Evolutionary conservation across 1,140 invertebrate genomes (phyloP).

Genomic region (Ylistrum balloti): DNA sequence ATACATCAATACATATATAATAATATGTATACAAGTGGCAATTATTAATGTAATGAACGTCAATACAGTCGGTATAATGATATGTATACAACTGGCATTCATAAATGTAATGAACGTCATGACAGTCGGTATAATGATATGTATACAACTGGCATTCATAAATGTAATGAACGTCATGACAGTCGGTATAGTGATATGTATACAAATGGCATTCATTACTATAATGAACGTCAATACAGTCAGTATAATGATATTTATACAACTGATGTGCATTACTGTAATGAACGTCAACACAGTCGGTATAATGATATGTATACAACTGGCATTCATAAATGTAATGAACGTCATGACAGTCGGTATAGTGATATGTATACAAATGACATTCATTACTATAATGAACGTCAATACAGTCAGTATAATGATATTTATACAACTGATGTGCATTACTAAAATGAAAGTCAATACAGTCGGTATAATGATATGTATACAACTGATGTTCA

Average conservation of each 20-base stretch:
- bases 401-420: neutral
- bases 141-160: too few relatives aligned
- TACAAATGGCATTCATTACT: neutral
- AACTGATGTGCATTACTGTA: neutral
- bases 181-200: neutral
- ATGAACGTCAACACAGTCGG: neutral
- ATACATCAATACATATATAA: too few relatives aligned
- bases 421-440: neutral
- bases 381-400: too few relatives aligned
- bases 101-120: neutral
- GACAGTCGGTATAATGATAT: too few relatives aligned
- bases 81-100: neutral
- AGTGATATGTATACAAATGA: too few relatives aligned
- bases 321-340: neutral
- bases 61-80: neutral
- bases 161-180: too few relatives aligned
- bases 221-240: too few relatives aligned
- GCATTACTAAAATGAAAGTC: neutral
- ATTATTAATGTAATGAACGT: too few relatives aligned
- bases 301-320: neutral
- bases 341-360: too few relatives aligned
- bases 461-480: too few relatives aligned
- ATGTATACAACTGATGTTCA: too few relatives aligned
- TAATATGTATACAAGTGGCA: too few relatives aligned
- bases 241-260: neutral